These are phyloP conservation scores for Brachionus paranguensis DNA, from an alignment of 1,140 invertebrate species.

Conservation along the genomic window DNA sequence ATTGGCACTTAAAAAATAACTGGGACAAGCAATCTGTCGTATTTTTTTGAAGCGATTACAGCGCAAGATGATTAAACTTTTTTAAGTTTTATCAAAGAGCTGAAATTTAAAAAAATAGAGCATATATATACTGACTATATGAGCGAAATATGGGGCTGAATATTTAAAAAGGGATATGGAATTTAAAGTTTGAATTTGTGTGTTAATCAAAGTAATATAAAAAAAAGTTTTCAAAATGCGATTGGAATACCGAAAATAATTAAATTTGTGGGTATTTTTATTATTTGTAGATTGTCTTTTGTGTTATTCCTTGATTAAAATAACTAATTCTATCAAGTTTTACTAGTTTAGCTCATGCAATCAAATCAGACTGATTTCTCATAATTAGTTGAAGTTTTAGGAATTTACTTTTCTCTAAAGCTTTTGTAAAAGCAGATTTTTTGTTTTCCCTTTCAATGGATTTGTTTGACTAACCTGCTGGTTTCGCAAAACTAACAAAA, in stretches of 20 bases:
- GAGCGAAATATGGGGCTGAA: not conserved
- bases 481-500: not conserved
- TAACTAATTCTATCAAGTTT: not conserved
- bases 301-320: not conserved
- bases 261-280: not conserved
- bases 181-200: not conserved
- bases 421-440: not conserved
- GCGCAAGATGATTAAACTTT: not conserved
- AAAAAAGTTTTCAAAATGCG: not conserved
- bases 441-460: not conserved
- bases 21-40: not conserved
- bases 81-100: not conserved
- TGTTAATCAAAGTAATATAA: not conserved
- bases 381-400: not conserved
- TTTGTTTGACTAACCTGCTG: conserved; percentile 30
- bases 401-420: not conserved
- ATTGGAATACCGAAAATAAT: not conserved
- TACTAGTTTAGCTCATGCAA: not conserved
- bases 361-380: not conserved
- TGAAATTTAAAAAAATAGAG: not conserved
- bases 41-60: not conserved
- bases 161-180: not conserved
- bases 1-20: not conserved
- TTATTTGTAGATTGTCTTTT: not conserved
- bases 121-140: not conserved